A percentile compares a stretch with the other conserved stretches of the same genome.
phyloP scores from a whole-genome alignment of 2,113 vertebrate species.

The Chunga burmeisteri region DNA sequence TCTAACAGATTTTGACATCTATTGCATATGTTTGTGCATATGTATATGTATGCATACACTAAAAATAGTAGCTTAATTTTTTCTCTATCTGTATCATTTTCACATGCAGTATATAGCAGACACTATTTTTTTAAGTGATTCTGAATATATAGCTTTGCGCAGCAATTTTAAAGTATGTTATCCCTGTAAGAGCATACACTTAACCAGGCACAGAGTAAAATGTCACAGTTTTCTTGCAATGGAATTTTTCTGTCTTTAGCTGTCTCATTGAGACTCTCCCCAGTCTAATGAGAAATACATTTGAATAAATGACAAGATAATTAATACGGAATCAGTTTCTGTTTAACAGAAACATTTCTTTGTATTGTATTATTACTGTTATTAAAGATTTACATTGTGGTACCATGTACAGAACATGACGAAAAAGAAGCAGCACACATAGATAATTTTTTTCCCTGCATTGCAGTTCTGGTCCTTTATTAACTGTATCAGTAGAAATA shows the following conservation, averaged over 20 bases:
- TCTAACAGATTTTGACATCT: neutral
- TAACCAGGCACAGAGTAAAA: neutral
- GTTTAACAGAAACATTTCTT: neutral
- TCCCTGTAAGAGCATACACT: neutral
- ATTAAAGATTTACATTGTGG: neutral
- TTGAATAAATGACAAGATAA: neutral
- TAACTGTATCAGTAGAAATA: neutral
- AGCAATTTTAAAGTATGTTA: neutral
- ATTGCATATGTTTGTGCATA: neutral
- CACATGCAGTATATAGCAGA: neutral
- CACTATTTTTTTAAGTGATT: neutral
- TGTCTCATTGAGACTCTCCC: neutral
- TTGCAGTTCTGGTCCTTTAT: neutral
- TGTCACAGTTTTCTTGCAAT: neutral
- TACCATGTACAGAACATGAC: neutral
- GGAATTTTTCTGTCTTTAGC: neutral
- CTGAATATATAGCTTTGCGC: neutral
- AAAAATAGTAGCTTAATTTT: neutral
- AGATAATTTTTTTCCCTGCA: neutral
- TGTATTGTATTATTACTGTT: neutral
- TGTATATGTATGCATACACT: neutral
- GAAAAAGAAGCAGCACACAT: neutral
- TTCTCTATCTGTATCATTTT: neutral
- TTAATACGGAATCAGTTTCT: neutral
- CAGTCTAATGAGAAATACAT: neutral